Evolutionary conservation across 1,140 invertebrate genomes (phyloP), one percentile per base, ranked within the genome.

Genomic region (Druon quercuslanigerum): DNA sequence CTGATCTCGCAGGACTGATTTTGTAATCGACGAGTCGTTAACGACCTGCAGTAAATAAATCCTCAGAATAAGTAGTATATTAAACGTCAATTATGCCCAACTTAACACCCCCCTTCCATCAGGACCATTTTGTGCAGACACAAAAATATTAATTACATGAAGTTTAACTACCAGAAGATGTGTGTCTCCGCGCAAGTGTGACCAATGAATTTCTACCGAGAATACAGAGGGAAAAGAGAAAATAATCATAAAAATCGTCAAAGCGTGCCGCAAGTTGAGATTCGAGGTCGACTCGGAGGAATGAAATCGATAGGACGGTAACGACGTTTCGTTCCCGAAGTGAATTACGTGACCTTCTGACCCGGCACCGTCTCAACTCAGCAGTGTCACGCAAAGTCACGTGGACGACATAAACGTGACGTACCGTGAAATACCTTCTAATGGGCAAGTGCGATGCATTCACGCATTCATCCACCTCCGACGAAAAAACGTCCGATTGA

Each of bases 371-470:
- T 77, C 82, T 87, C 82, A 83, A 81, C 85, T 82, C 85, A 83
- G 77, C 83, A 87, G 86, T 89, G 88, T 89, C 87, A 89, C 87
- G 87, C 81, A 84, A 82, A 88, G 87, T 89, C 88, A 89, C 89
- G 89, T 89, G 89, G 87, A 78, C 84, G 85, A 85, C 87, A 89
- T 90, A 90, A 90, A 90, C 89, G 86, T 90, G 89, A 90, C 88
- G 83, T 81, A 87, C 88, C 89, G 89, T 90, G 89, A 90, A 90
- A 90, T 89, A 89, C 85, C 88, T 88, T 79, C 83, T 90, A 90
- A 90, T 90, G 87, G 87, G 80, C 85, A 83, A 88, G 82, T 82
- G 79, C 83, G 82, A 86, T 89, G 87, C 84, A 86, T 87, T 84
- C 86, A 87, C 87, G 87, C 88, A 87, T 84, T 78, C 84, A 82